Base-by-base conservation (phyloP, 2,113 vertebrate genomes). In the Neolamprologus hecqui region DNA sequence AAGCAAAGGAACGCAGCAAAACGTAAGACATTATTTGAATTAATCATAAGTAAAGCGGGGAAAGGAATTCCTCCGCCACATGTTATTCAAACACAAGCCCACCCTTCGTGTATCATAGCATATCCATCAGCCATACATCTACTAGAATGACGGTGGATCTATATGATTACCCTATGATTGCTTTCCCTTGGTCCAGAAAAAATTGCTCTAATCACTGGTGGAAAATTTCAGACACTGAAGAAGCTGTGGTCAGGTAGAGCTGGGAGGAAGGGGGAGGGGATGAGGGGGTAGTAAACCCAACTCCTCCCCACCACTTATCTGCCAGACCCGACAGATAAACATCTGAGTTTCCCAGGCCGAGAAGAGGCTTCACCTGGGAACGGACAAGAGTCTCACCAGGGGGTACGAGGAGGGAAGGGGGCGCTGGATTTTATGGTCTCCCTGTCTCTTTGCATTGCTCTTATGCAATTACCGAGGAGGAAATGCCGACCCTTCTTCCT, bases 301-400 rank as follows among this genome's bases (percentile, higher is more conserved):
- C 85, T 88, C 82, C 85, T 92, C 84, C 92, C 88, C 68, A 45
- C 53, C 77, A 87, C 83, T 91, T 88, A 89, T 90, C 86, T 83
- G 86, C 85, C 92, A 89, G 86, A 85, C 83, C 81, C 79, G 60
- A 82, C 85, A 93, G 94, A 95, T 93, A 95, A 93, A 94, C 86
- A 93, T 90, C 91, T 53, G 85, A 84, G 49, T 90, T 93, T 95
- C 94, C 92, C 92, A 94, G 93, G 89, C 92, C 35, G 40, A 81
- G 81, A 79, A 42, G 40, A 84, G 33, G 86, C 40, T 91, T 91
- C 93, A 94, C 94, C 94, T 95, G 94, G 93, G 89, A 93, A 93
- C 77, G 13, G 93, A 91, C 82, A 28, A 84, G 89, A 85, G 13
- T 49, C 70, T 88, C 90, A 91, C 88, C 85, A 79, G 90, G 88